These are phyloP conservation scores for Melanaphis sacchari DNA, from an alignment of 1,140 invertebrate species.

Conservation along the genomic window DNA sequence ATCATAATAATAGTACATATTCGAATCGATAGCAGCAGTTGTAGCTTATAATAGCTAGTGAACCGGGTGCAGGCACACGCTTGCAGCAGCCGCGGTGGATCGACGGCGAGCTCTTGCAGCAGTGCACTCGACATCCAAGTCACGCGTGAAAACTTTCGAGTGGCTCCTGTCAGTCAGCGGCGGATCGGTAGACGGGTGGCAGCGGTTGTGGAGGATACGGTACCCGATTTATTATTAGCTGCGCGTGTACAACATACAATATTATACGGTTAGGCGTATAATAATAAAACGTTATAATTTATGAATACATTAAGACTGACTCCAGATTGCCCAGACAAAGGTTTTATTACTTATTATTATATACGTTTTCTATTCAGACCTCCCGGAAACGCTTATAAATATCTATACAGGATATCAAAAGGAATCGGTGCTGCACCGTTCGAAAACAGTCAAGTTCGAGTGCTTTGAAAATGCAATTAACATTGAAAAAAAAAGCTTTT, in stretches of 20 bases:
- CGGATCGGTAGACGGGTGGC: not conserved
- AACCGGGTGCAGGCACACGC: not conserved
- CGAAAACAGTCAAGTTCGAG: not conserved
- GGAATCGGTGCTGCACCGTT: not conserved
- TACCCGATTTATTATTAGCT: slow-evolving; percentile 37
- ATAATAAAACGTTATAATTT: not conserved
- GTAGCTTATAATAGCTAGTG: not conserved
- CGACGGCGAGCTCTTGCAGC: not conserved
- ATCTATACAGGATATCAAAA: not conserved
- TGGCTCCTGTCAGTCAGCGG: not conserved
- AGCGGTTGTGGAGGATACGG: not conserved
- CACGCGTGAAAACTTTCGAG: slow-evolving; percentile 43
- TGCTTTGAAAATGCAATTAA: slow-evolving; percentile 12
- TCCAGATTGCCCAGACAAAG: slow-evolving; percentile 43
- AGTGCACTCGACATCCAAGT: slow-evolving; percentile 31
- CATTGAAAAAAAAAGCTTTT: not conserved
- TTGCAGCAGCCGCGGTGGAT: not conserved
- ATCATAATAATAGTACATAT: not conserved
- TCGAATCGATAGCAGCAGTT: not conserved
- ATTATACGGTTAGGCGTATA: not conserved
- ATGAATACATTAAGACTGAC: slow-evolving; percentile 46
- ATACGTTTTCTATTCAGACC: not conserved
- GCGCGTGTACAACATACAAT: not conserved
- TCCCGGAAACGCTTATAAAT: not conserved
- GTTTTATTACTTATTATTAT: not conserved